Evolutionary conservation across 2,113 vertebrate genomes (phyloP).

Genomic region (Sander vitreus): DNA sequence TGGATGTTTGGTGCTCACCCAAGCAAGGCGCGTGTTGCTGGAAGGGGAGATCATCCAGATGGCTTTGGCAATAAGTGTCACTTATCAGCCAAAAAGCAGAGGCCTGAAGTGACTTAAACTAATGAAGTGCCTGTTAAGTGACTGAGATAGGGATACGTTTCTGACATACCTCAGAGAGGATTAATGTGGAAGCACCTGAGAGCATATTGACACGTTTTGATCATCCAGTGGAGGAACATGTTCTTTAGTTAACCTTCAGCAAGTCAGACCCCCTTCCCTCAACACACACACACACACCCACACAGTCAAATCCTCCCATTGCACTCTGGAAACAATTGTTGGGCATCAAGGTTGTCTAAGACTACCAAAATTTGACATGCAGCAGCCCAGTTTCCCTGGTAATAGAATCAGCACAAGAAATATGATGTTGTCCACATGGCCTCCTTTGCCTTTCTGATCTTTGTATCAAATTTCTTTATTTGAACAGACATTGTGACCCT

Average conservation of each 20-base stretch:
- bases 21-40: slow-evolving; percentile 68
- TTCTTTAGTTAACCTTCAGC: slow-evolving; percentile 74
- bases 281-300: not conserved
- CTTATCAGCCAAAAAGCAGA: slow-evolving; percentile 79
- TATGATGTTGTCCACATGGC: slow-evolving; percentile 84
- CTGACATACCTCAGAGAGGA: slow-evolving; percentile 71
- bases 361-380: slow-evolving; percentile 31
- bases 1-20: slow-evolving; percentile 75
- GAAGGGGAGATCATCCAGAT: slow-evolving; percentile 75
- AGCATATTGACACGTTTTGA: slow-evolving; percentile 71
- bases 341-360: slow-evolving; percentile 16
- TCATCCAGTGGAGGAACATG: slow-evolving; percentile 59
- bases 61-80: slow-evolving; percentile 82
- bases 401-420: slow-evolving; percentile 67
- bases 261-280: not conserved
- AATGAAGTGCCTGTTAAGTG: slow-evolving; percentile 82
- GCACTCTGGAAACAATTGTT: slow-evolving; percentile 32
- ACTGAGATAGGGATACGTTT: slow-evolving; percentile 63
- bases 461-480: slow-evolving; percentile 79
- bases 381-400: slow-evolving; percentile 44
- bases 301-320: slow-evolving; percentile 3
- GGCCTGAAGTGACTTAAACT: slow-evolving; percentile 80
- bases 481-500: slow-evolving; percentile 78
- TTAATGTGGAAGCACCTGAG: slow-evolving; percentile 69
- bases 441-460: slow-evolving; percentile 73